These are phyloP conservation scores for Drosophila grimshawi DNA, from an alignment of 1,140 invertebrate species.

Conservation along the genomic window DNA sequence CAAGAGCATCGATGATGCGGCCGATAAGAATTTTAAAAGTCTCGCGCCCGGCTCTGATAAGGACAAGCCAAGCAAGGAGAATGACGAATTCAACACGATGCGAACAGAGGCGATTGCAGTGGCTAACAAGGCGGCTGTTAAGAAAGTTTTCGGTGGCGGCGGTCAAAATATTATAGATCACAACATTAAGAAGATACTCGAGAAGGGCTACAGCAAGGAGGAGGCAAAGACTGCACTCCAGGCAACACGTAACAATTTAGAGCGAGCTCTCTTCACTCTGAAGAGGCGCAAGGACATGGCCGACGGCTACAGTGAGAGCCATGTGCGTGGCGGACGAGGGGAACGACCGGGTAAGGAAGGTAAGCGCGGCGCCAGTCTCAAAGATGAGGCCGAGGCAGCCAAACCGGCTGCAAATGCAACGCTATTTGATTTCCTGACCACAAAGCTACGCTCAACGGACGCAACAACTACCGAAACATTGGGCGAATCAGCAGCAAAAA, in stretches of 20 bases:
- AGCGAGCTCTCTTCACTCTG: constrained; percentile 89
- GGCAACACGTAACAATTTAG: constrained; percentile 90
- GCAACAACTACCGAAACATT: constrained; percentile 3
- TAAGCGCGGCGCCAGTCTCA: constrained; percentile 84
- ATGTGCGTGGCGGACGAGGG: constrained; percentile 85
- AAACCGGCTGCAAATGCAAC: constrained; percentile 94
- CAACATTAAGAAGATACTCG: constrained; percentile 92
- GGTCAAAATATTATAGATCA: constrained; percentile 90
- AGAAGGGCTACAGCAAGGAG: constrained; percentile 91
- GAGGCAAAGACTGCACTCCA: constrained; percentile 91
- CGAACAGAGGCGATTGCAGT: constrained; percentile 94
- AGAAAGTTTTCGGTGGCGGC: constrained; percentile 90
- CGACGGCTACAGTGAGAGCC: constrained; percentile 42
- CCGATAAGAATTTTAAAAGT: constrained; percentile 90
- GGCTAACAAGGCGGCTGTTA: constrained; percentile 91
- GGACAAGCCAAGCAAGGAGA: constrained; percentile 87
- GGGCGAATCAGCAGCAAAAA: constrained; percentile 81
- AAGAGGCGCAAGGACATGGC: constrained; percentile 86
- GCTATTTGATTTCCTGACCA: constrained; percentile 94
- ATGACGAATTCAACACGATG: constrained; percentile 93
- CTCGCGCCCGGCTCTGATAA: constrained; percentile 86
- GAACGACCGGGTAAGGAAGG: constrained; percentile 59
- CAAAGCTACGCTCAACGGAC: constrained; percentile 87
- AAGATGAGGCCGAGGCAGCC: constrained; percentile 86
- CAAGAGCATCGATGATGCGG: constrained; percentile 87